These are phyloP conservation scores for Calcarius lapponicus DNA, from an alignment of 2,797 vertebrate genomes.

Conservation along the genomic window DNA sequence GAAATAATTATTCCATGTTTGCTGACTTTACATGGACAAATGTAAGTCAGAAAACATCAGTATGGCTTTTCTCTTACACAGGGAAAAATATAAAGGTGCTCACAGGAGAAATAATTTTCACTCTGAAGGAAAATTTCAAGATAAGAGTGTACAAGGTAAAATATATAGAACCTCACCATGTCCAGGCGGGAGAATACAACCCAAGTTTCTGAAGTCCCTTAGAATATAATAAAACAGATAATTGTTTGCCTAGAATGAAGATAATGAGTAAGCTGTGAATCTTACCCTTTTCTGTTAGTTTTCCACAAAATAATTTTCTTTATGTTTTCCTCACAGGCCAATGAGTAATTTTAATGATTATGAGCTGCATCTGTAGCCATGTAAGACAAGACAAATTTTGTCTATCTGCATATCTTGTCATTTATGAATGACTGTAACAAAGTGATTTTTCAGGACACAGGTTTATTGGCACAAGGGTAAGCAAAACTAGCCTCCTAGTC, in stretches of 20 bases:
- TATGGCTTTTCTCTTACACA: neutral
- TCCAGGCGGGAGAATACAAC: neutral
- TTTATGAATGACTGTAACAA: neutral
- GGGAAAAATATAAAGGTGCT: slow-evolving; percentile 5
- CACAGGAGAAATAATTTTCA: slow-evolving; percentile 33
- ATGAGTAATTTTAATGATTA: slow-evolving; percentile 46
- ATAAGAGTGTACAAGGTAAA: neutral
- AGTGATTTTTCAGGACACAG: neutral
- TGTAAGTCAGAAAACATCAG: neutral
- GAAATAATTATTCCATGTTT: slow-evolving; percentile 35
- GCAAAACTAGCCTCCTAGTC: neutral
- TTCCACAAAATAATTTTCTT: slow-evolving; percentile 29
- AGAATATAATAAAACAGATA: slow-evolving; percentile 21
- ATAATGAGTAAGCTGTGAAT: slow-evolving; percentile 10
- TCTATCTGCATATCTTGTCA: neutral
- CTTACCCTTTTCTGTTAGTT: slow-evolving; percentile 11
- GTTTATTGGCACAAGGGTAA: neutral
- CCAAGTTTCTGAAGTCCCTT: neutral
- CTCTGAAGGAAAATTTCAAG: slow-evolving; percentile 27
- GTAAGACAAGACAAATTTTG: neutral
- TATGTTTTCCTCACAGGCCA: slow-evolving; percentile 33
- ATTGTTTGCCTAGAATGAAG: slow-evolving; percentile 42
- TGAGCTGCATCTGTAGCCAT: slow-evolving; percentile 10
- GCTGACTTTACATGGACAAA: slow-evolving; percentile 10
- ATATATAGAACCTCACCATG: neutral